Evolutionary conservation across 2,888 invertebrate genomes (phyloP).

Genomic region (Apamea epomidion): DNA sequence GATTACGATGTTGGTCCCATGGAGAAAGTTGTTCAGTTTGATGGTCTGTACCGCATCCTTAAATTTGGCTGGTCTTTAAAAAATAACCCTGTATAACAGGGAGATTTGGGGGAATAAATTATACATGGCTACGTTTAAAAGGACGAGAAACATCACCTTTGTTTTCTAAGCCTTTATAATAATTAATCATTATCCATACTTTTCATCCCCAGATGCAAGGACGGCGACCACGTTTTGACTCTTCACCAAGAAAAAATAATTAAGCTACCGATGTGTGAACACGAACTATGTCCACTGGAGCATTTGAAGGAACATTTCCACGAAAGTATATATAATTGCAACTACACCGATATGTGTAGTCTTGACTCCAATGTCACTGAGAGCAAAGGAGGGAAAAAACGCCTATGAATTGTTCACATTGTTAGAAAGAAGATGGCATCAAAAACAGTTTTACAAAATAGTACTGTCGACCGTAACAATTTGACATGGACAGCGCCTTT

Average conservation of each 20-base stretch:
- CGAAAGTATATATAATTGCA: conserved; percentile 92
- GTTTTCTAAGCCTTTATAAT: not conserved
- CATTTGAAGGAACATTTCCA: conserved; percentile 90
- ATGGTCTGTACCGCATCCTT: too few species aligned
- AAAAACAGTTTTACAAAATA: too few species aligned
- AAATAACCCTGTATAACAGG: too few species aligned
- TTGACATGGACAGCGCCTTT: not conserved
- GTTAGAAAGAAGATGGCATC: not conserved
- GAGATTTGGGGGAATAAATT: not conserved
- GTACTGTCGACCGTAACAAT: too few species aligned
- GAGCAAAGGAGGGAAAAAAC: conserved; percentile 2
- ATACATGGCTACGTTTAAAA: not conserved
- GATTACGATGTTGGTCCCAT: too few species aligned
- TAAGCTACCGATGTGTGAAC: conserved; percentile 92
- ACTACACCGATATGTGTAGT: conserved; percentile 92
- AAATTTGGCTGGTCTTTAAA: too few species aligned
- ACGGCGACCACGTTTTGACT: conserved; percentile 90
- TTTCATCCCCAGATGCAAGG: conserved; percentile 85
- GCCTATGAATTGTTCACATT: conserved; percentile 9
- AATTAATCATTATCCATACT: too few species aligned
- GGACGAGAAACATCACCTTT: too few species aligned
- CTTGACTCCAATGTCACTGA: conserved; percentile 54
- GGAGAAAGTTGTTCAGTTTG: too few species aligned
- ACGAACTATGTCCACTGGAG: conserved; percentile 92
- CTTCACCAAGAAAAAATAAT: conserved; percentile 94